Conservation (phyloP, 2,113 vertebrate species). For the Rhabdornis inornatus region DNA sequence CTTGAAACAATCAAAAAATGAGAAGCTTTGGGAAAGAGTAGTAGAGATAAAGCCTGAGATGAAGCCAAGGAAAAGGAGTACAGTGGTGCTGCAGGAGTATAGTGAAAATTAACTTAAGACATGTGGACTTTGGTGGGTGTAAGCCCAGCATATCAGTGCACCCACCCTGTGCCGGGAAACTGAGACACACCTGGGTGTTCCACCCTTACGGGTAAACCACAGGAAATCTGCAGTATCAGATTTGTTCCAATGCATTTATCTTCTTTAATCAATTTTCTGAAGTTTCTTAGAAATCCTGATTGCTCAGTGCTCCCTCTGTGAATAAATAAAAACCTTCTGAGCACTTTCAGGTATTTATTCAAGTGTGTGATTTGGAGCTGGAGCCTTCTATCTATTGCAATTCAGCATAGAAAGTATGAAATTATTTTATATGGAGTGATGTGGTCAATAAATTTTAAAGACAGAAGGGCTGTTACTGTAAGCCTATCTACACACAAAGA, state of each 20-base stretch:
- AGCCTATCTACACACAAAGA: background rate
- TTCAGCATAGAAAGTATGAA: background rate
- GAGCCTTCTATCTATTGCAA: background rate
- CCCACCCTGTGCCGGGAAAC: fast-evolving
- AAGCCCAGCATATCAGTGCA: fast-evolving
- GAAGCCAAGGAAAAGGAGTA: background rate
- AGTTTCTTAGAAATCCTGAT: background rate
- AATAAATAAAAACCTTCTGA: background rate
- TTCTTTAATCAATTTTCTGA: background rate
- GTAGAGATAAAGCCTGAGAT: background rate
- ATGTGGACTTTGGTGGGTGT: background rate
- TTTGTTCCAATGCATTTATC: background rate
- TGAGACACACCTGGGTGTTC: fast-evolving
- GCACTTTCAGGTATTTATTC: background rate
- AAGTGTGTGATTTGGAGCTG: background rate
- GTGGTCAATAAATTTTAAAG: background rate
- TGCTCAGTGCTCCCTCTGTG: background rate
- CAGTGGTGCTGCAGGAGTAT: background rate
- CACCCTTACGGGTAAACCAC: fast-evolving
- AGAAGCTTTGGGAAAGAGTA: background rate
- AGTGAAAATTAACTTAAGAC: background rate
- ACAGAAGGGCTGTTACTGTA: background rate
- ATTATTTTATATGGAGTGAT: background rate
- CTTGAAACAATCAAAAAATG: background rate
- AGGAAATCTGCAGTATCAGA: background rate